Evolutionary conservation across 1,140 invertebrate genomes (phyloP).

Genomic region (Drosophila seguyi): DNA sequence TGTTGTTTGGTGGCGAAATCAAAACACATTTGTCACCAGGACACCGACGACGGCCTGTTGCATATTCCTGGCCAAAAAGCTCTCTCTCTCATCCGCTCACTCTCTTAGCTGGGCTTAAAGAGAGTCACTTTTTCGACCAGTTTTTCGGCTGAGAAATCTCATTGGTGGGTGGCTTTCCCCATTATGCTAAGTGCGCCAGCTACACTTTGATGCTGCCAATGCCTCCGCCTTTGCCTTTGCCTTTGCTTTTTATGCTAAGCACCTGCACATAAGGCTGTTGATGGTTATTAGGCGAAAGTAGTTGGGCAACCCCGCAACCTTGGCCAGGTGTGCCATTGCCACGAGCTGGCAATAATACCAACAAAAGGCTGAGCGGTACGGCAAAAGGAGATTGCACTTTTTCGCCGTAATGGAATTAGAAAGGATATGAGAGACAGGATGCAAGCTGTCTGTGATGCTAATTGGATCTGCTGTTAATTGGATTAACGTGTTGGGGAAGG

Average conservation of each 20-base stretch:
- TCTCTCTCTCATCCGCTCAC: constrained; percentile 44
- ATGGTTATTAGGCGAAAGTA: constrained; percentile 71
- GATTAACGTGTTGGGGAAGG: constrained; percentile 47
- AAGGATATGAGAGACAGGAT: constrained; percentile 29
- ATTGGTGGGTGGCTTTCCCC: constrained; percentile 32
- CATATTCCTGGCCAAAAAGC: constrained; percentile 48
- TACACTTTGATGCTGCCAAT: constrained; percentile 62
- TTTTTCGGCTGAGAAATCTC: constrained; percentile 36
- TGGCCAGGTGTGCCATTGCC: constrained; percentile 33
- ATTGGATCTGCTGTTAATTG: constrained; percentile 68
- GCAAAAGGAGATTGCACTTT: constrained; percentile 64
- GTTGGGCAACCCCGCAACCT: constrained; percentile 42
- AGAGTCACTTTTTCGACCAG: constrained; percentile 62
- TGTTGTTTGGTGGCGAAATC: constrained; percentile 43
- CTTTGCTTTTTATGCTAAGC: constrained; percentile 59
- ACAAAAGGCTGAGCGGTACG: constrained; percentile 6
- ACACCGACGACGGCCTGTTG: constrained; percentile 66
- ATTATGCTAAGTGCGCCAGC: constrained; percentile 74
- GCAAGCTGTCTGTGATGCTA: constrained; percentile 58
- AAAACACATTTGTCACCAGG: constrained; percentile 69
- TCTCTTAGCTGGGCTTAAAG: constrained; percentile 21
- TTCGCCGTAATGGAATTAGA: constrained; percentile 70
- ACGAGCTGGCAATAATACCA: constrained; percentile 17
- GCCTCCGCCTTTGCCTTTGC: constrained; percentile 4
- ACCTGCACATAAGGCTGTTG: constrained; percentile 66